Conservation (phyloP, 2,888 invertebrate genomes). For the Protophormia terraenovae region DNA sequence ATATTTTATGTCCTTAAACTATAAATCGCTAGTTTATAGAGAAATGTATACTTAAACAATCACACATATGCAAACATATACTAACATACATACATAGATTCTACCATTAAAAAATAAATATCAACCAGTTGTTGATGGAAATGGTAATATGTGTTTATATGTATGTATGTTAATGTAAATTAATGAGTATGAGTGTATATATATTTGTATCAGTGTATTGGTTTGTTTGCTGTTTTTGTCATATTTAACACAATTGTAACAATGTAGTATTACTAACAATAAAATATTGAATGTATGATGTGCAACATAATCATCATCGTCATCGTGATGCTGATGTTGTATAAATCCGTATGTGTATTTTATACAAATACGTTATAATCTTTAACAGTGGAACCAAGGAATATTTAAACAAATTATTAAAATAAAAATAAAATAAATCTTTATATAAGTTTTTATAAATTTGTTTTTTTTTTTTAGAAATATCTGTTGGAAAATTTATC, state of each 20-base stretch:
- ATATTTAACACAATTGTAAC: conserved; percentile 31
- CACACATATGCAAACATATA: background rate
- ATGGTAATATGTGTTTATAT: background rate
- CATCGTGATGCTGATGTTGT: background rate
- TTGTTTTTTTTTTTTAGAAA: too few relatives aligned
- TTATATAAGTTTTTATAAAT: too few relatives aligned
- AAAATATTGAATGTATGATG: conserved; percentile 25
- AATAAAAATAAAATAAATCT: too few relatives aligned
- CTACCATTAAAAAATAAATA: background rate
- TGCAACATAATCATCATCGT: background rate
- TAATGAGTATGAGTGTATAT: background rate
- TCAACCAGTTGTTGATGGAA: conserved; percentile 41
- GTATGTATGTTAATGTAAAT: background rate
- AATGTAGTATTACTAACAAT: conserved; percentile 35
- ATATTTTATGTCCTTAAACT: conserved; percentile 12
- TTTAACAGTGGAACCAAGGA: background rate
- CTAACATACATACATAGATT: background rate
- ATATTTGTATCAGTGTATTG: conserved; percentile 7
- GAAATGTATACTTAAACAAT: background rate
- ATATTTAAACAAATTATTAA: background rate
- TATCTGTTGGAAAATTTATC: too few relatives aligned
- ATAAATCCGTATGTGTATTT: background rate
- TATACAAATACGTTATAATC: background rate
- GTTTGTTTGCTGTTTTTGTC: conserved; percentile 37
- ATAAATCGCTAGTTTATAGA: background rate